Evolutionary conservation across 2,888 invertebrate genomes (phyloP), one percentile per base, ranked within the genome.

Genomic region (Leucophenga maculata): DNA sequence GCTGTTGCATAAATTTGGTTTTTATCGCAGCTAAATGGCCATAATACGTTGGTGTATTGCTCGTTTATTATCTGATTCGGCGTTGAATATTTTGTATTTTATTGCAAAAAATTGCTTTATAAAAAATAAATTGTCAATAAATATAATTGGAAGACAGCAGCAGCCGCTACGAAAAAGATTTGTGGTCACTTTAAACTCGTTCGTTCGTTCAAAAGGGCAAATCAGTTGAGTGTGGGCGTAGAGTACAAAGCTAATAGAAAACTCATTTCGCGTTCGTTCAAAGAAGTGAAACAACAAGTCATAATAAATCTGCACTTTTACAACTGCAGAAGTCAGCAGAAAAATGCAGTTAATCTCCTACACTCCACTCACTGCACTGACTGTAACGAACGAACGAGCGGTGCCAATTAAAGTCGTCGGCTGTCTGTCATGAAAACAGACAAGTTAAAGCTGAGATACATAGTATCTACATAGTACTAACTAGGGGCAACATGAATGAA

Each of bases 1-100:
- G 60, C 22, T 39, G 75, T 57, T 75, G 75, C 75, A 76, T 76
- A 76, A 71, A 76, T 74, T 72, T 72, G 54, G 70, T 66, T 76
- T 80, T 80, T 82, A 80, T 80, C 80, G 80, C 75, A 77, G 74
- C 82, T 80, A 82, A 80, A 80, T 82, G 78, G 71, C 78, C 80
- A 72, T 80, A 79, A 79, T 68, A 68, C 68, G 60, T 62, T 16
- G n/a, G 52, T 52, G 57, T 31, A 60, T 39, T 60, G 60, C 39
- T 16, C 39, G 18, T 60, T 60, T 39, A 39, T 60, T 60, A 60
- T 39, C 57, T n/a, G 57, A 31, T 57, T n/a, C 32, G n/a, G 31
- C 22, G 39, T 39, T 11, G 39, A 11, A 39, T 39, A 6, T 39
- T 39, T 39, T 20, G 6, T 52, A 20, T 20, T 44, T 67, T 76